Base-by-base conservation (phyloP, 2,797 vertebrate species). In the Syngnathus acus region DNA sequence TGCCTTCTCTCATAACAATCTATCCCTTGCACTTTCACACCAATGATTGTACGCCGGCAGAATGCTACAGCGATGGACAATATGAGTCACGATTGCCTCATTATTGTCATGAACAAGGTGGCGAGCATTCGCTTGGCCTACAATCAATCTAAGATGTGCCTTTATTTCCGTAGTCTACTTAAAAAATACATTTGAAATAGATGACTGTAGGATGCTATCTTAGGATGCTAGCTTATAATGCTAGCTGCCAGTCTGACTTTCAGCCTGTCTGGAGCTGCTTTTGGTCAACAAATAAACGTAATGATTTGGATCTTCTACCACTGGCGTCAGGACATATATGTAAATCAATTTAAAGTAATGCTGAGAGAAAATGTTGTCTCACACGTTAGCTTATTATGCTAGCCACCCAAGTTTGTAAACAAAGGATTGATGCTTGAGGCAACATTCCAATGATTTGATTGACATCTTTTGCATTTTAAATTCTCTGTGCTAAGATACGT, bases 11-110 rank as follows among this genome's bases (percentile, higher is more conserved):
- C 55, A 42, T 43, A 62, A 37, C 54, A 71, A 62, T 54, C 54
- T 5, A n/a, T 67, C 68, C 55, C 51, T 57, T 69, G 62, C 14
- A 3, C 54, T 16, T 54, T 54, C 54, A 57, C 67, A 64, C 71
- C 70, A 59, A 37, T 65, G 57, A 17, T 26, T 57, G 54, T 37
- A 37, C 26, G 16, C 54, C 26, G 8, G 26, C 37, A 57, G 14
- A 37, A 57, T 37, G 58, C 58, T n/a, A 13, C 19, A 42, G 6
- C 5, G 16, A 16, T 16, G 40, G 60, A 45, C 60, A 26, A 62
- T 43, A 45, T 45, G n/a, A 45, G 40, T 45, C 60, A 62, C n/a
- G 23, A 23, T 21, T 62, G 21, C 54, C 23, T 5, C 23, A 32
- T 23, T 21, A 43, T 45, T 45, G 19, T 8, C 2, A 21, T 51